phyloP scores from a whole-genome alignment of 1,140 invertebrate species.

The Tetramorium simillimum region DNA sequence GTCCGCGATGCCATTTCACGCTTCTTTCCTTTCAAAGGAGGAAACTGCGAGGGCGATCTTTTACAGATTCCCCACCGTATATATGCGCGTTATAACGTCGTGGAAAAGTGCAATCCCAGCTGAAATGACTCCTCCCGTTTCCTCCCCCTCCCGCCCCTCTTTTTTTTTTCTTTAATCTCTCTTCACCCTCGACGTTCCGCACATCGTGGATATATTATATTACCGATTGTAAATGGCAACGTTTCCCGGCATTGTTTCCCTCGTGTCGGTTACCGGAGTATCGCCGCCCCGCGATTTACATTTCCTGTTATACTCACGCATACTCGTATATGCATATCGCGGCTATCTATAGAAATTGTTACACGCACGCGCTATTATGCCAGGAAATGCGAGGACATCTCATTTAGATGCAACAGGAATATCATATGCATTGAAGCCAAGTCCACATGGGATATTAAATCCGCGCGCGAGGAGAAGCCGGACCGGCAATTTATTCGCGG shows the following conservation, averaged over 20 bases:
- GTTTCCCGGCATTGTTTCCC: neutral
- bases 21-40: neutral
- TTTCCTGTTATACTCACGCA: slow-evolving; percentile 8
- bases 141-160: no score
- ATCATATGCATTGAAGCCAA: slow-evolving; percentile 23
- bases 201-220: neutral
- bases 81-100: neutral
- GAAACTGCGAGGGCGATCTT: neutral
- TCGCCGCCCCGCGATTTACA: slow-evolving; percentile 29
- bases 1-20: neutral
- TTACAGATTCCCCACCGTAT: neutral
- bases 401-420: slow-evolving; percentile 36
- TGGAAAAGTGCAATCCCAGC: neutral
- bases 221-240: neutral
- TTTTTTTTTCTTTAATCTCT: neutral
- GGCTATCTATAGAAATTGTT: slow-evolving; percentile 44
- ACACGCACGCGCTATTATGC: slow-evolving; percentile 34
- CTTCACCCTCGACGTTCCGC: neutral
- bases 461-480: neutral
- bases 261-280: neutral
- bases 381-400: slow-evolving; percentile 21
- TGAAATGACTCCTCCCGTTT: neutral
- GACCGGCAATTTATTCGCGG: neutral
- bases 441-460: slow-evolving; percentile 22
- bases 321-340: neutral